Percentiles rank a stretch among this genome's conserved stretches.
These are phyloP conservation scores for Holothuria scabra DNA, from an alignment of 53 echinoderm and acorn worm species.

Conservation along the genomic window DNA sequence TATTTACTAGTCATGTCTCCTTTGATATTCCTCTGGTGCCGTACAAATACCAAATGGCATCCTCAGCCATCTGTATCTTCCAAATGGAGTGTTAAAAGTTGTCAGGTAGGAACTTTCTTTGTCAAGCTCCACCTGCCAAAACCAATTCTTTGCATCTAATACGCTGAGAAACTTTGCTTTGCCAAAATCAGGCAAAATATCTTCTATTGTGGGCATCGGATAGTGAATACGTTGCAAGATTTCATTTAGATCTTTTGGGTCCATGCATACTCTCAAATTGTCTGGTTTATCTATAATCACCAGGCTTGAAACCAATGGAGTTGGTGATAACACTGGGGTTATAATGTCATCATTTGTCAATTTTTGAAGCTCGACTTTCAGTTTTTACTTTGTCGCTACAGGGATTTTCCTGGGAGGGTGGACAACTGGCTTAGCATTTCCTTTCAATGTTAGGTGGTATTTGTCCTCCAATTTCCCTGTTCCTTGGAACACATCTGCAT, in stretches of 20 bases:
- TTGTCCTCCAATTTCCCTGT: slow-evolving; percentile 53
- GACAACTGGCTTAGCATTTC: slow-evolving; percentile 52
- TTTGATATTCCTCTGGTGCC: slow-evolving; percentile 46
- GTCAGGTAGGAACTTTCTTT: slow-evolving; percentile 54
- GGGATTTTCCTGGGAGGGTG: slow-evolving; percentile 65
- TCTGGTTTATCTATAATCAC: slow-evolving; percentile 53
- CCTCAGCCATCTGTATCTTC: slow-evolving; percentile 13
- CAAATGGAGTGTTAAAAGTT: slow-evolving; percentile 62
- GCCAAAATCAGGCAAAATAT: slow-evolving; percentile 57
- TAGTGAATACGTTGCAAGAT: slow-evolving; percentile 49
- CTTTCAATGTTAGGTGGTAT: slow-evolving; percentile 55
- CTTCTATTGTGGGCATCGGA: slow-evolving; percentile 60
- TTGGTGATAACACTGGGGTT: slow-evolving; percentile 58
- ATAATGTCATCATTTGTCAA: slow-evolving; percentile 49
- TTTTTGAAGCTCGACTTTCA: slow-evolving; percentile 47
- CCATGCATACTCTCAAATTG: slow-evolving; percentile 43
- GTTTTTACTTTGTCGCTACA: slow-evolving; percentile 46
- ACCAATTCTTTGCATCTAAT: slow-evolving; percentile 68
- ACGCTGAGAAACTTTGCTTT: slow-evolving; percentile 65
- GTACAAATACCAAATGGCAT: too few species aligned
- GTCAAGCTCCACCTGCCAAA: slow-evolving; percentile 62
- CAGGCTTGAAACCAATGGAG: slow-evolving; percentile 67
- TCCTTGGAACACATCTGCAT: slow-evolving; percentile 51
- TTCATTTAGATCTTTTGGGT: slow-evolving; percentile 41
- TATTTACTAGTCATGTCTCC: slow-evolving; percentile 23